Conservation (phyloP, 1,140 invertebrate genomes). For the Babylonia areolata region DNA sequence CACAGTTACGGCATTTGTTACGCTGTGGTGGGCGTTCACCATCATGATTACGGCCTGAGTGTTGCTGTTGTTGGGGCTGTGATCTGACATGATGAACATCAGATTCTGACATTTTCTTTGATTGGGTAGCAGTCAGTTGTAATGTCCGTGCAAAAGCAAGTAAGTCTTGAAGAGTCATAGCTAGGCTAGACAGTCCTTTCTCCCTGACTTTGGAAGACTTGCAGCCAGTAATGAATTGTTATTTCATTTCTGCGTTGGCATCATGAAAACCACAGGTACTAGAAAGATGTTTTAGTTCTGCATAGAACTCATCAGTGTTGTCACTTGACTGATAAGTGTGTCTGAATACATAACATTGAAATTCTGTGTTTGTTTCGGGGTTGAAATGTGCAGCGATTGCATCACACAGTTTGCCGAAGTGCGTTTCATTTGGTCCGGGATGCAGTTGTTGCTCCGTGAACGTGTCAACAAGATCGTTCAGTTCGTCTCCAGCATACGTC, state of each 20-base stretch:
- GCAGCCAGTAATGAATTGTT: conserved; percentile 1
- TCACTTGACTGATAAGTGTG: neutral
- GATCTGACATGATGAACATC: too few species aligned
- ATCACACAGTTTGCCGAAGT: neutral
- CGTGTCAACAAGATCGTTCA: conserved; percentile 16
- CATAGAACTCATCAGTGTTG: neutral
- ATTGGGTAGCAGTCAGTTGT: too few species aligned
- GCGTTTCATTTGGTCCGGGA: neutral
- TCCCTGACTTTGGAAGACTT: conserved; percentile 12
- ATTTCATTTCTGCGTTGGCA: conserved; percentile 15
- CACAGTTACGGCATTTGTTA: conserved; percentile 3
- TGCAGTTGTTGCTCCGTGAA: neutral
- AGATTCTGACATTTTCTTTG: too few species aligned
- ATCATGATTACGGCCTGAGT: neutral
- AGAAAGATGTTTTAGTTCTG: neutral
- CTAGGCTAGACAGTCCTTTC: neutral
- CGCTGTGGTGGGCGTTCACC: neutral
- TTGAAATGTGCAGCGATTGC: conserved; percentile 10
- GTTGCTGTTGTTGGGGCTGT: too few species aligned
- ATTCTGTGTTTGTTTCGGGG: neutral
- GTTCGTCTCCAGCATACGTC: conserved; percentile 13
- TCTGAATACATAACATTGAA: neutral
- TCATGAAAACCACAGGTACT: neutral
- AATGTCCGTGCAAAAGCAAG: too few species aligned
- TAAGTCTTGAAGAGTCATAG: neutral